Conservation (phyloP, 2,113 vertebrate species). For the Pseudopipra pipra region DNA sequence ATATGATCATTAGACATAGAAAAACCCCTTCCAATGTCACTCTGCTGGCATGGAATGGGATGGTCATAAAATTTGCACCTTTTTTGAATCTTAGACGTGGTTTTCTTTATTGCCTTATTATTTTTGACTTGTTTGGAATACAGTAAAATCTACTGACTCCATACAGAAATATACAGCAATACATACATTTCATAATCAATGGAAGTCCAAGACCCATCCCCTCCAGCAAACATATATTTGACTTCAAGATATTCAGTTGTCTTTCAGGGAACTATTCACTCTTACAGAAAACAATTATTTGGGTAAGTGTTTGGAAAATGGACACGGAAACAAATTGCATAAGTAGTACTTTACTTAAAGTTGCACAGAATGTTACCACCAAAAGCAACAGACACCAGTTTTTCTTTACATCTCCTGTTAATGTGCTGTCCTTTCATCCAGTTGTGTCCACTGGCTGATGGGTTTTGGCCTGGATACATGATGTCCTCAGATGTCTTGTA, state of each 20-base stretch:
- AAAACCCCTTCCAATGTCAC: neutral
- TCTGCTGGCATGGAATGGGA: neutral
- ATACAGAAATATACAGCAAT: neutral
- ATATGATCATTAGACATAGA: neutral
- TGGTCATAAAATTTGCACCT: neutral
- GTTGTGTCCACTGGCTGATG: neutral
- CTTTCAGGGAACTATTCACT: neutral
- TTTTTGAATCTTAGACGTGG: neutral
- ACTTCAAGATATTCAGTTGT: neutral
- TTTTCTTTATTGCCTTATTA: neutral
- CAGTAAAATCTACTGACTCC: neutral
- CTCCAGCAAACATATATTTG: neutral
- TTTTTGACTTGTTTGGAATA: neutral
- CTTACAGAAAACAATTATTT: neutral
- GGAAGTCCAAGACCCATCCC: neutral
- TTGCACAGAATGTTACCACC: neutral
- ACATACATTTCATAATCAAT: neutral
- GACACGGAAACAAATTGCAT: neutral
- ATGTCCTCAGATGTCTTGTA: neutral
- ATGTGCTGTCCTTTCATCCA: fast-evolving
- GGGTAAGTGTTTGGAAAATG: neutral
- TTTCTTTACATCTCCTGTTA: neutral
- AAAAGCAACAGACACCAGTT: neutral
- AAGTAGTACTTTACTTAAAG: neutral
- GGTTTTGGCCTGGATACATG: neutral